Percentiles rank a stretch among this genome's conserved stretches.
Evolutionary conservation across 2,888 invertebrate genomes (phyloP).

Genomic region (Koerneria pararmatus): DNA sequence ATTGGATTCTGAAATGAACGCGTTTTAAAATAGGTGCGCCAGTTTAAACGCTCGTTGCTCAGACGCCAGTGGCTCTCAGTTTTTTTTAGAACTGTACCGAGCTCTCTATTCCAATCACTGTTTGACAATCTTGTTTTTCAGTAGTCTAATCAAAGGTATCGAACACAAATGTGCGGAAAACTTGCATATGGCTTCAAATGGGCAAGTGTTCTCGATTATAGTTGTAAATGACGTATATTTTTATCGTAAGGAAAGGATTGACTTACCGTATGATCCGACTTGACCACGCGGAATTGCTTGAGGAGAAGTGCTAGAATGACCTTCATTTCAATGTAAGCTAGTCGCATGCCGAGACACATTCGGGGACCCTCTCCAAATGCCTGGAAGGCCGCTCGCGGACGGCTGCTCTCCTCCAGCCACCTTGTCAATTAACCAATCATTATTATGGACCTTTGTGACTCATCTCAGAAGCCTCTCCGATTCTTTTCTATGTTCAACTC

Average conservation of each 20-base stretch:
- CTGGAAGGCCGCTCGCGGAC: slow-evolving; percentile 19
- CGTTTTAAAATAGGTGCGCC: too few species aligned
- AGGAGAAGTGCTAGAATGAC: slow-evolving; percentile 41
- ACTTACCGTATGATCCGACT: slow-evolving; percentile 3
- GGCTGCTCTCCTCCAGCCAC: slow-evolving; percentile 24
- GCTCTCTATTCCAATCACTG: too few species aligned
- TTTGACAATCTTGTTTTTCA: too few species aligned
- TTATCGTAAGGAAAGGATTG: background rate
- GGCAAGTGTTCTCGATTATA: too few species aligned
- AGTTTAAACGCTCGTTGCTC: too few species aligned
- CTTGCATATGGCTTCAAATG: too few species aligned
- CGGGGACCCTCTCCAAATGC: slow-evolving; percentile 50
- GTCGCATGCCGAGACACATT: slow-evolving; percentile 49
- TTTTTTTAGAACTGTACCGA: too few species aligned
- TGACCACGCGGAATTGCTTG: slow-evolving; percentile 8
- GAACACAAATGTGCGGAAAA: too few species aligned
- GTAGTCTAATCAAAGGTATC: too few species aligned
- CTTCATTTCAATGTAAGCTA: slow-evolving; percentile 50
- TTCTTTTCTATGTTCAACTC: too few species aligned
- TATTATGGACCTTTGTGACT: background rate
- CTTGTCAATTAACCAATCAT: slow-evolving; percentile 14
- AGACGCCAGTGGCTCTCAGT: too few species aligned
- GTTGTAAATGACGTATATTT: background rate
- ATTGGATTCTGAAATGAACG: slow-evolving; percentile 11
- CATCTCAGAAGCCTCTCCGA: background rate